Evolutionary conservation across 2,888 invertebrate species (phyloP), one percentile per base, ranked within the genome.

Genomic region (Latrodectus hesperus): DNA sequence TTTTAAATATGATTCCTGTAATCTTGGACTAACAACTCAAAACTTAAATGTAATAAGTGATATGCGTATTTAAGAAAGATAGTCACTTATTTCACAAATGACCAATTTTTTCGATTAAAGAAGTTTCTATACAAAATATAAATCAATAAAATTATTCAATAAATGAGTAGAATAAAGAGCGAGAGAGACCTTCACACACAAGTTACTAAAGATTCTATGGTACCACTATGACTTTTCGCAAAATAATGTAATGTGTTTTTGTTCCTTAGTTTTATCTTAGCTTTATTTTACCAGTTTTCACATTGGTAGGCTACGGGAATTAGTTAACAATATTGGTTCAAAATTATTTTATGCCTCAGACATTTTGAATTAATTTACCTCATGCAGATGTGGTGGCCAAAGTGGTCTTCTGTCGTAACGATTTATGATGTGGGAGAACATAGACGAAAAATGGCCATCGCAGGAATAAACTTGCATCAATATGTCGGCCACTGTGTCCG

Each of bases 361-460:
- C 16, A 64, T 14, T 72, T 72, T 49, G 51, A 22, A 53, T 17
- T 10, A 12, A 11, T 9, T 17, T 52, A 64, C 8, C 22, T 64
- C n/a, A 77, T 51, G 11, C 2, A 14, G 6, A 72, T 14, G 51
- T 55, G 78, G 17, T 6, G 72, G 64, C 75, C 73, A 85, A 52
- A 75, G 2, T 16, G 26, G 9, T 38, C 55, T 51, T 60, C 74
- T 70, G 9, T 76, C 64, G 64, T 60, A 38, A 9, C 60, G 68
- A 17, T 79, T 85, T 11, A 75, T 22, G 38, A 85, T 70, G 22
- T 79, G 84, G 26, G 74, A 22, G 38, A 79, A 85, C 68, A 85
- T 74, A 0, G 74, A 79, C 10, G 84, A 85, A 64, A 85, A 85
- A 51, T 85, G 79, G 12, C 79, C 84, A 74, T 85, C 84, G 26